Evolutionary conservation across 1,140 invertebrate species (phyloP).

Genomic region (Drosophila bifasciata): DNA sequence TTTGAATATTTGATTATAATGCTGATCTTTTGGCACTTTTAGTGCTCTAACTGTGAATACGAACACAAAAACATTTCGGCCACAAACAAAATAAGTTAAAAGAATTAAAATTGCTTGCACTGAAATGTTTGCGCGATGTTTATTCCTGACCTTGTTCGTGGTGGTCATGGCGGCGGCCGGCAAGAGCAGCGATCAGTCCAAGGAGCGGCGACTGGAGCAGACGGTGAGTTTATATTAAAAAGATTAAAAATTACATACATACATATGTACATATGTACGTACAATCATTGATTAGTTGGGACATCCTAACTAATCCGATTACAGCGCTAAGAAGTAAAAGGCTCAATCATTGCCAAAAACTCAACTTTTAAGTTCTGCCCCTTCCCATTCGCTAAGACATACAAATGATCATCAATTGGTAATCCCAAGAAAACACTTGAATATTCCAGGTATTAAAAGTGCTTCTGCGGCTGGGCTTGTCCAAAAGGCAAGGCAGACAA

Average conservation of each 20-base stretch:
- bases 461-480: neutral
- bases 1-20: constrained; percentile 28
- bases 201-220: constrained; percentile 10
- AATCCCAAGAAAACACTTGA: constrained; percentile 82
- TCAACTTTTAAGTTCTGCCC: no score
- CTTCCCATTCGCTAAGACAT: constrained; percentile 5
- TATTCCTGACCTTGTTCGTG: constrained; percentile 41
- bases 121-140: constrained; percentile 59
- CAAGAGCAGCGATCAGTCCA: constrained; percentile 31
- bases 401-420: constrained; percentile 27
- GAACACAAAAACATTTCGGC: neutral
- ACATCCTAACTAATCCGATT: no score
- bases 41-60: constrained; percentile 11
- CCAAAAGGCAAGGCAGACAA: constrained; percentile 31
- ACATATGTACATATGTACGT: no score
- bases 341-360: no score
- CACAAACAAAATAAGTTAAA: constrained; percentile 19
- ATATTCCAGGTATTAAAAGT: constrained; percentile 80
- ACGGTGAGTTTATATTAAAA: constrained; percentile 27
- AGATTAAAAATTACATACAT: neutral
- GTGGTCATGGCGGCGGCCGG: constrained; percentile 26
- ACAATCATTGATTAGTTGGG: neutral
- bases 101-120: constrained; percentile 17
- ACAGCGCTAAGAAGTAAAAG: no score
- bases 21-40: neutral